Evolutionary conservation across 2,888 invertebrate genomes (phyloP).

Genomic region (Drosophila sordidula): DNA sequence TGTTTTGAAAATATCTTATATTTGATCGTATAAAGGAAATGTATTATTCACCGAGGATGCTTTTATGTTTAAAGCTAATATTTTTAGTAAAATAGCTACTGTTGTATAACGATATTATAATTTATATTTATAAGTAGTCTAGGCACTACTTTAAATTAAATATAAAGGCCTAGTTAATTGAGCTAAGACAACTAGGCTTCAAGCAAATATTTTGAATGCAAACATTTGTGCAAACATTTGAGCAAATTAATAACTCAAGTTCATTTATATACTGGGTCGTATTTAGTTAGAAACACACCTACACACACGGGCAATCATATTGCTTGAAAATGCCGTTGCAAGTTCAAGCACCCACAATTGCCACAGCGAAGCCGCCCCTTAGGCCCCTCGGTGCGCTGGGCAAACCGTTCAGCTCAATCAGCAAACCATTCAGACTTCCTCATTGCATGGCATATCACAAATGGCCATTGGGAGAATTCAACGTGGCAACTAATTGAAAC

Average conservation of each 20-base stretch:
- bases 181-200: too few relatives aligned
- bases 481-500: conserved; percentile 73
- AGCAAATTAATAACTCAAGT: conserved; percentile 28
- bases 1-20: too few relatives aligned
- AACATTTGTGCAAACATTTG: conserved; percentile 31
- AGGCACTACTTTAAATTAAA: too few relatives aligned
- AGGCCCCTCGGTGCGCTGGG: neutral
- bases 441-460: conserved; percentile 56
- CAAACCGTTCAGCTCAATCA: conserved; percentile 64
- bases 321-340: conserved; percentile 33
- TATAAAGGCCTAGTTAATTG: neutral
- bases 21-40: too few relatives aligned
- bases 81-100: too few relatives aligned
- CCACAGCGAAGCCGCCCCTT: neutral
- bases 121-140: too few relatives aligned
- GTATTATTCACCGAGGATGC: too few relatives aligned
- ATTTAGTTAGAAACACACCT: conserved; percentile 1
- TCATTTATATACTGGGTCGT: conserved; percentile 11
- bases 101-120: too few relatives aligned
- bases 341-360: conserved; percentile 50
- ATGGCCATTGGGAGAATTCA: conserved; percentile 43
- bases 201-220: conserved; percentile 4
- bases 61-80: too few relatives aligned
- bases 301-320: neutral
- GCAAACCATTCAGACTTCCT: conserved; percentile 72